Percentiles rank a stretch among this genome's conserved stretches.
phyloP scores from a whole-genome alignment of 2,888 invertebrate species.

The Chloromyia formosa region DNA sequence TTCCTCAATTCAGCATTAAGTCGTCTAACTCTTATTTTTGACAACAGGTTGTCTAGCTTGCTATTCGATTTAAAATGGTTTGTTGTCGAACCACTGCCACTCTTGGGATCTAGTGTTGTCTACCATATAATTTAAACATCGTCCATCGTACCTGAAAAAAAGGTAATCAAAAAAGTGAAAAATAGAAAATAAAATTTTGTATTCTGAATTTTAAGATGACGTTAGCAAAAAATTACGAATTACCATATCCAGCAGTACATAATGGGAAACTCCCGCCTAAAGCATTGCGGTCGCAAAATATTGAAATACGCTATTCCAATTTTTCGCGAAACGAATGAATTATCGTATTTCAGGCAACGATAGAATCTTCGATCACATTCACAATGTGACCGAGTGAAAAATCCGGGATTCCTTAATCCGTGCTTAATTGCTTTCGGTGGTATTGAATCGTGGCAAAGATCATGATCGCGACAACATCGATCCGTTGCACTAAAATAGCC shows the following conservation, averaged over 20 bases:
- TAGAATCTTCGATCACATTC: slow-evolving; percentile 75
- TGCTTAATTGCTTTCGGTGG: slow-evolving; percentile 67
- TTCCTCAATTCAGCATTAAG: too few species aligned
- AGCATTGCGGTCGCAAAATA: slow-evolving; percentile 76
- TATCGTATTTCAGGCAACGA: slow-evolving; percentile 70
- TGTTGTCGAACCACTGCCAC: slow-evolving; percentile 73
- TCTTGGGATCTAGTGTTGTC: slow-evolving; percentile 65
- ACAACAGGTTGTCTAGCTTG: too few species aligned
- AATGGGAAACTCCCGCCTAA: slow-evolving; percentile 69
- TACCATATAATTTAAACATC: slow-evolving; percentile 68
- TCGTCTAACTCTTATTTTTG: too few species aligned
- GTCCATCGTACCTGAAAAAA: slow-evolving; percentile 53
- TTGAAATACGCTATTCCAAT: slow-evolving; percentile 79
- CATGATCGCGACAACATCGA: slow-evolving; percentile 76
- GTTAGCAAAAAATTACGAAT: too few species aligned
- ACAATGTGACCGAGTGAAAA: slow-evolving; percentile 77
- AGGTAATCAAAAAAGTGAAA: too few species aligned
- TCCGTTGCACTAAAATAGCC: slow-evolving; percentile 73
- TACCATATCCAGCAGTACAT: slow-evolving; percentile 52
- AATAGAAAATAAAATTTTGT: too few species aligned
- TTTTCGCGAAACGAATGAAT: slow-evolving; percentile 67
- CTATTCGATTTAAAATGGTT: slow-evolving; percentile 64
- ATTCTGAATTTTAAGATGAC: too few species aligned
- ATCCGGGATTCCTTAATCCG: slow-evolving; percentile 72
- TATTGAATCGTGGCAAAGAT: slow-evolving; percentile 72